Evolutionary conservation across 2,797 vertebrate genomes (phyloP).

Genomic region (Aeoliscus strigatus): DNA sequence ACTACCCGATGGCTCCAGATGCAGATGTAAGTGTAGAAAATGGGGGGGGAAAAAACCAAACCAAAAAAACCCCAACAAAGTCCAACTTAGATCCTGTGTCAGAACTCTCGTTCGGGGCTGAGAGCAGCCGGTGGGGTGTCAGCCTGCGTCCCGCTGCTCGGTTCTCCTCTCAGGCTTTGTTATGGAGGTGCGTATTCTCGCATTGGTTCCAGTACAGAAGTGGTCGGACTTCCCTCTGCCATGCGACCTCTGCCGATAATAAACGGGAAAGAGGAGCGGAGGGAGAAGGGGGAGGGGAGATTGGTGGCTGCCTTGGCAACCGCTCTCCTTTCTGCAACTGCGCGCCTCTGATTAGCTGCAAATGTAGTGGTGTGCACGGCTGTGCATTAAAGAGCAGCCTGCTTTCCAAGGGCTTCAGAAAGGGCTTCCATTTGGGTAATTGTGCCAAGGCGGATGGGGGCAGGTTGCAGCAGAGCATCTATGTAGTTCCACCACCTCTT

Average conservation of each 20-base stretch:
- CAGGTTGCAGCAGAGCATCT: slow-evolving; percentile 31
- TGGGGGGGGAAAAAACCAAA: too few species aligned
- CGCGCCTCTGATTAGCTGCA: slow-evolving; percentile 75
- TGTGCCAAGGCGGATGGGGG: slow-evolving; percentile 55
- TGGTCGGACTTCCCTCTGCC: slow-evolving; percentile 74
- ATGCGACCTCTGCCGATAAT: slow-evolving; percentile 85
- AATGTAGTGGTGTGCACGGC: slow-evolving; percentile 68
- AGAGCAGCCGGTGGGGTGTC: slow-evolving; percentile 23
- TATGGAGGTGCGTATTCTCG: slow-evolving; percentile 73
- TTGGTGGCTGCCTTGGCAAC: slow-evolving; percentile 78
- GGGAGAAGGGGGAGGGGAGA: slow-evolving; percentile 72
- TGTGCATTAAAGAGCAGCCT: slow-evolving; percentile 62
- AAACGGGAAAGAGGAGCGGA: slow-evolving; percentile 73
- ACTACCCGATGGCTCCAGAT: slow-evolving; percentile 53
- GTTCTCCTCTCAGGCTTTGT: slow-evolving; percentile 69
- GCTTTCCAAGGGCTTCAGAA: slow-evolving; percentile 60
- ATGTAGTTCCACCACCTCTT: slow-evolving; percentile 32
- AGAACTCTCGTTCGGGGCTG: slow-evolving; percentile 7
- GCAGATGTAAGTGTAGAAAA: too few species aligned
- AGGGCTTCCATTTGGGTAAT: slow-evolving; percentile 66
- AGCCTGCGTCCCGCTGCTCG: slow-evolving; percentile 51
- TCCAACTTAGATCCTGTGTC: slow-evolving; percentile 60
- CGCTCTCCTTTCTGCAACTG: slow-evolving; percentile 74
- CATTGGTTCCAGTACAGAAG: slow-evolving; percentile 73
- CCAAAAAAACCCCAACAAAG: slow-evolving; percentile 35